Base-by-base conservation (phyloP, 2,797 vertebrate species). In the Sphaeramia orbicularis region DNA sequence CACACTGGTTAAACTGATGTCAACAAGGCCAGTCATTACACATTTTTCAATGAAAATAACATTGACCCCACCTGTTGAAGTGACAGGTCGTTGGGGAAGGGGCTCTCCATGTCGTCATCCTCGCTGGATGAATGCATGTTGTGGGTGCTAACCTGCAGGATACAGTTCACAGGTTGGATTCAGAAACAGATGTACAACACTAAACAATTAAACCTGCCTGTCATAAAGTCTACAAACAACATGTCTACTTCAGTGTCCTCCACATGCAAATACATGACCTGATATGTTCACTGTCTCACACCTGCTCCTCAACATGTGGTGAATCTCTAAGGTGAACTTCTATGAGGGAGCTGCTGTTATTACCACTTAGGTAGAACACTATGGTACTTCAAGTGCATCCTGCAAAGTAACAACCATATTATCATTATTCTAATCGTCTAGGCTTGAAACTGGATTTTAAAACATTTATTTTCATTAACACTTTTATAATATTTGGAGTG, bases 51-150 rank as follows among this genome's bases (percentile, higher is more conserved):
- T 42, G 32, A 51, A 3, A 15, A 18, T 18, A 3, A 13, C 8
- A 37, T 13, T 16, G 1, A 0, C 8, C 81, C 53, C 89, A 99
- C 98, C 95, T 99, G 98, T 6, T 99, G 98, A 9, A 99, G 95
- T 3, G 97, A 97, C 73, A 98, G 93, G 72, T 97, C 96, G 1
- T 95, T 98, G 82, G 96, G 97, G 82, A 98, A 99, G 63, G 95
- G 93, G 37, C 94, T 95, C 89, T 99, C 97, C 63, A 96, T 94
- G 88, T 99, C 98, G 62, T 99, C 98, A 0, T 99, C 97, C 89
- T 99, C 98, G 2, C 97, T 99, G 73, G 97, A 99, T 4, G 97
- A 98, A 86, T 97, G 97, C 63, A 99, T 94, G 86, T 97, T 97
- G 84, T 98, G 96, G 48, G 96, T 96, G 93, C 95, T 98, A 43